Base-by-base conservation (phyloP, 1,140 invertebrate genomes). In the Dendrolimus punctatus region DNA sequence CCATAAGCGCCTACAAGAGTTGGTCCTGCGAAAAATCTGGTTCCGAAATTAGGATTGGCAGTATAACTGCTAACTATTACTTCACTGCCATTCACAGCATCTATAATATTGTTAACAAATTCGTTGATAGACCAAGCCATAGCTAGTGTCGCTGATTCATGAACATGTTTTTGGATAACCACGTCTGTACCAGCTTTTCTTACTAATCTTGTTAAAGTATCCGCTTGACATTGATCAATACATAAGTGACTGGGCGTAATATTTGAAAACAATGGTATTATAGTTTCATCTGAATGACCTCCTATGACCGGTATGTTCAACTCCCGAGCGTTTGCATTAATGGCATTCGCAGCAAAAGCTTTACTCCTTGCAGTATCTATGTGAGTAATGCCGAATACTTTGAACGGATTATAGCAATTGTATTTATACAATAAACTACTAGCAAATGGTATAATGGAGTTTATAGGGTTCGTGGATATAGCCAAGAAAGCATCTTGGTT, bases 361-460 rank as follows among this genome's bases (percentile, higher is more conserved):
- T 58, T 62, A 8, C 62, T 45, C 55, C 77, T 68, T 37, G 67
- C 62, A 6, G 54, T 55, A 46, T 80, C 77, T 6, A 78, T 66
- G 8, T 76, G 68, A 5, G 75, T 77, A 7, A 80, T 66, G 6
- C 73, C 75, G 47, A 78, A 72, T 8, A 80, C 45, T 62, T 77
- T 78, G 40, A 55, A 68, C 8, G 70, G 66, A 56, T 72, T 73
- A 45, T 72, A 78, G 4, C 56, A 45, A 38, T 62, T 61, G 50
- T 73, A 77, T 38, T 65, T 72, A 39, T 60, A 51, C 47, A 80
- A 50, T 8, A 80, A 42, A 41, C 65, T 43, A 47, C 68, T 73
- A 7, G 71, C 75, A 51, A 80, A 75, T 6, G 77, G 75, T n/a
- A 80, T 49, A 40, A 80, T 60, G 7, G 68, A 75, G 39, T 80